These are phyloP conservation scores for Hypselothyrea guttata DNA, from an alignment of 2,888 invertebrate genomes.

Conservation along the genomic window DNA sequence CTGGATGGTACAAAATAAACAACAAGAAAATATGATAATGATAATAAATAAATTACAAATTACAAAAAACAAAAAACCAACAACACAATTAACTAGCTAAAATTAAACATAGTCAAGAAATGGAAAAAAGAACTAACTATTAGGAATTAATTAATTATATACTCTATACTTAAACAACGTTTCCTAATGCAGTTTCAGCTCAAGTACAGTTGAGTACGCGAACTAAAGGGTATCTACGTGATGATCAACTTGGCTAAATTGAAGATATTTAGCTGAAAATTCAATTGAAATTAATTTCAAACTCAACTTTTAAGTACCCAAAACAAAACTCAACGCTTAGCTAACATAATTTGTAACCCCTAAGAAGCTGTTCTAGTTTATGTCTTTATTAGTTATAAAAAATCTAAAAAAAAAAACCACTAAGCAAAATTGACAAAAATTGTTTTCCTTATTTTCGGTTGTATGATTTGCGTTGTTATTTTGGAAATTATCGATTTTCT, in stretches of 20 bases:
- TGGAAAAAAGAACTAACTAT: conserved; percentile 31
- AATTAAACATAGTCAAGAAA: conserved; percentile 44
- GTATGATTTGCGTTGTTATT: conserved; percentile 3
- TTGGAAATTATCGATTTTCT: conserved; percentile 54
- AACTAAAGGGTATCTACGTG: not conserved
- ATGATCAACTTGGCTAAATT: too few species aligned
- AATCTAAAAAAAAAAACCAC: too few species aligned
- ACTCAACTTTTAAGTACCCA: too few species aligned
- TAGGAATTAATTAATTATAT: conserved; percentile 12
- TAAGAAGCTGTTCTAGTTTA: too few species aligned
- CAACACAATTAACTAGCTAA: conserved; percentile 51
- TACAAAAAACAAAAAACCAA: conserved; percentile 23
- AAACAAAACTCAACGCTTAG: too few species aligned
- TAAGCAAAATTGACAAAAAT: conserved; percentile 9
- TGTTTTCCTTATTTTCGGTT: conserved; percentile 20
- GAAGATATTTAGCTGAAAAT: too few species aligned
- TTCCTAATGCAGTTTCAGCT: conserved; percentile 40
- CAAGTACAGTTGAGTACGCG: conserved; percentile 13
- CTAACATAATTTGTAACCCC: conserved; percentile 3
- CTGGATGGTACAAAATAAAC: conserved; percentile 81
- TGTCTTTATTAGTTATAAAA: too few species aligned
- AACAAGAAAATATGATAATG: conserved; percentile 2
- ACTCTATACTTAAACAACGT: conserved; percentile 11
- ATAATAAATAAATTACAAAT: conserved; percentile 21
- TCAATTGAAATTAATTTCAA: too few species aligned